Evolutionary conservation across 2,797 vertebrate species (phyloP), one percentile per base, ranked within the genome.

Genomic region (Anableps anableps): DNA sequence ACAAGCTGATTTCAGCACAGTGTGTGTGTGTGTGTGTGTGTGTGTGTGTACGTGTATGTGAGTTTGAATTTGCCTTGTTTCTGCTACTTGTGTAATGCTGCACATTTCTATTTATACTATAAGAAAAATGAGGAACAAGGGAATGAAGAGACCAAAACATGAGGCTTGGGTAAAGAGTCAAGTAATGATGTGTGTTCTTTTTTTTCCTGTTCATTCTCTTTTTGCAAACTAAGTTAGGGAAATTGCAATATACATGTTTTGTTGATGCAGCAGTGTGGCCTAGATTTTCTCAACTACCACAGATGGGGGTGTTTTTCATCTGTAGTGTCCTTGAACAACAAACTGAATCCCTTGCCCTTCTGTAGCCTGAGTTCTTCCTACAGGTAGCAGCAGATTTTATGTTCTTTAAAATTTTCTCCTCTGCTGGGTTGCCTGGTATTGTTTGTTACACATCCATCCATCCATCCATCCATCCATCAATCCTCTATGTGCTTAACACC

Each of bases 1-100:
- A 86, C 85, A 88, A 84, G 86, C 90, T 87, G 90, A 88, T 88
- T 88, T 85, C 71, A 50, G 85, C 83, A 64, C 79, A 73, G 76
- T 55, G 71, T 83, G 77, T 71, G 71, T 10, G 64, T 68, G 68
- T 47, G 75, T 21, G 3, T 50, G 72, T 62, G 72, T 31, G 45
- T 72, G 43, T 48, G 31, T 1, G 70, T 73, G 68, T 66, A 70
- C 23, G 55, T 71, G 31, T 70, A 41, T 47, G 72, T 62, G 68
- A 72, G 62, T 58, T 77, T 80, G 73, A 84, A 72, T 38, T 82
- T 29, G 58, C 80, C 75, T 88, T 81, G 79, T 88, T 90, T 17
- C 4, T 87, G 74, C 77, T 84, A 64, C 51, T 70, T 43, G 66
- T 47, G 8, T 48, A 29, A 17, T 62, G 70, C 77, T 84, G 86